A percentile compares a stretch with the other conserved stretches of the same genome.
Evolutionary conservation across 2,797 vertebrate genomes (phyloP).

Genomic region (Coreius guichenoti): DNA sequence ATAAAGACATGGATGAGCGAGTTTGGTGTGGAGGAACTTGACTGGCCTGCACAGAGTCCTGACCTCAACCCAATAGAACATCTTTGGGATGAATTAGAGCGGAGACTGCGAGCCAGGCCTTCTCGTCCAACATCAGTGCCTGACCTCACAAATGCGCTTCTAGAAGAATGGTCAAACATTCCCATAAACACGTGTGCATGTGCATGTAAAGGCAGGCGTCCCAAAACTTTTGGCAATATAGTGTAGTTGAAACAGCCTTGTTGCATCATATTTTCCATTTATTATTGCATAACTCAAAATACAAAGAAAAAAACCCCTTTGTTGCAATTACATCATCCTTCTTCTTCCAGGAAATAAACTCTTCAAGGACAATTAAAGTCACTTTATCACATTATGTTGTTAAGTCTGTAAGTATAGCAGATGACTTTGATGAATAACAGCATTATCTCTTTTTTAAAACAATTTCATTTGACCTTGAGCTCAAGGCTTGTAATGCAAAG

Average conservation of each 20-base stretch:
- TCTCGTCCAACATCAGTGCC: no score
- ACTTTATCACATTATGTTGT: neutral
- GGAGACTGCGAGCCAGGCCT: no score
- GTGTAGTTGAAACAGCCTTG: neutral
- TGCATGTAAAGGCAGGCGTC: no score
- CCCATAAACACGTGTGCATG: no score
- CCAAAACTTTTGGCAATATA: no score
- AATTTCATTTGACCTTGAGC: neutral
- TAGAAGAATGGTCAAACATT: no score
- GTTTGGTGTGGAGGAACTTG: no score
- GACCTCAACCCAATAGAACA: no score
- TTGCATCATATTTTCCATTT: neutral
- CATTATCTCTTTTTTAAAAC: neutral
- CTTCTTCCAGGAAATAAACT: neutral
- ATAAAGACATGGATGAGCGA: no score
- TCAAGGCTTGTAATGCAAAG: neutral
- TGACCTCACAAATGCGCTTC: no score
- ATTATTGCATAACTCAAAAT: constrained; percentile 4
- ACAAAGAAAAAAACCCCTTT: neutral
- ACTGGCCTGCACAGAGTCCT: no score
- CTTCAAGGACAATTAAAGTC: neutral
- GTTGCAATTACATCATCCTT: neutral
- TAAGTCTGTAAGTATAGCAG: neutral
- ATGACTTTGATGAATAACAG: neutral
- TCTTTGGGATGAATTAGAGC: no score